Conservation (phyloP, 2,113 vertebrate genomes). For the Sturnira hondurensis region DNA sequence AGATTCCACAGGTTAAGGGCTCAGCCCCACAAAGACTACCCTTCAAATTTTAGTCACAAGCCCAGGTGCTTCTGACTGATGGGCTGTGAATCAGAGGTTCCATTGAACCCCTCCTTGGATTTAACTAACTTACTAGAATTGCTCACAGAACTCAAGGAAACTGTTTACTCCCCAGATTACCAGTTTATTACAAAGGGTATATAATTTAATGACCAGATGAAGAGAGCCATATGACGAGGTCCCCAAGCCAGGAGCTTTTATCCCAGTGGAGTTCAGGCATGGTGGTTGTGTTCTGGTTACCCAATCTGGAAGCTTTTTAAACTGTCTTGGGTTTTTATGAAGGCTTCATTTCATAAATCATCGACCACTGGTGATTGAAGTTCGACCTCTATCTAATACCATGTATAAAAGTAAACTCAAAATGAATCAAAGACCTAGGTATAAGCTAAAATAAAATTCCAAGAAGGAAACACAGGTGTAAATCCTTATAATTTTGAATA, state of each 20-base stretch:
- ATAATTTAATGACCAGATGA: not conserved
- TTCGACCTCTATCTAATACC: not conserved
- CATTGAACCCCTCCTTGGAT: not conserved
- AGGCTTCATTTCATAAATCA: not conserved
- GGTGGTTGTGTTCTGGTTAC: not conserved
- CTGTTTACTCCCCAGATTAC: not conserved
- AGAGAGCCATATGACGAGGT: not conserved
- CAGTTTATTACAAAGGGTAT: not conserved
- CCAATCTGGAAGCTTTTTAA: not conserved
- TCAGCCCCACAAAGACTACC: not conserved
- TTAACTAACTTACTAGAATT: not conserved
- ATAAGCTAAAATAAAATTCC: not conserved
- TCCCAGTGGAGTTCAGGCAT: not conserved
- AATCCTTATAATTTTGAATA: not conserved
- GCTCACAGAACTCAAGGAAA: not conserved
- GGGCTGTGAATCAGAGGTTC: not conserved
- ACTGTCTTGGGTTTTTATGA: not conserved
- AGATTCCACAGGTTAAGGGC: not conserved
- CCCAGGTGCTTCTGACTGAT: not conserved
- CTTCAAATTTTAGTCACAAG: not conserved
- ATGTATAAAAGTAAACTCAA: not conserved
- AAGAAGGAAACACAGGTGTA: not conserved
- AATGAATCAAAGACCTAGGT: no score
- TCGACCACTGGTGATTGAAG: not conserved
- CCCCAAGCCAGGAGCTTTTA: not conserved